Conservation (phyloP, 2,797 vertebrate species). For the Zonotrichia albicollis region DNA sequence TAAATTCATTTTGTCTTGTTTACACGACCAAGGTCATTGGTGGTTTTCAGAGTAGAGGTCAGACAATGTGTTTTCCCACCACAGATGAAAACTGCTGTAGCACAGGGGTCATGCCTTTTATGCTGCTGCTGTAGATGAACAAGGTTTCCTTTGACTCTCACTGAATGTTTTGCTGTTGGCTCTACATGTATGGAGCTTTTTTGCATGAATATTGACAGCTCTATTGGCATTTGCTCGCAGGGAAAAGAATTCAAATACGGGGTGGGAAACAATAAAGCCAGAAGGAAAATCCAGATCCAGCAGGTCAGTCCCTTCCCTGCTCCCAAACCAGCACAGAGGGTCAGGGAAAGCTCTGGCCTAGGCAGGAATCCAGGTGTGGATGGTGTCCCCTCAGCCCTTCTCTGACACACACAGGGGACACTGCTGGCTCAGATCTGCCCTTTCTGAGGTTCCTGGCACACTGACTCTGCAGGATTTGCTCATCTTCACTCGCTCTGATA, state of each 20-base stretch:
- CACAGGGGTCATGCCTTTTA: constrained; percentile 8
- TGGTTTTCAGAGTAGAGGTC: constrained; percentile 38
- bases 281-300: neutral
- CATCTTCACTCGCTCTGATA: neutral
- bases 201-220: neutral
- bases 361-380: neutral
- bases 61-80: constrained; percentile 44
- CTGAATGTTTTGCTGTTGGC: neutral
- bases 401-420: neutral
- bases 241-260: neutral
- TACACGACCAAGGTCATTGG: constrained; percentile 38
- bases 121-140: neutral
- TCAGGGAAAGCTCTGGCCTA: neutral
- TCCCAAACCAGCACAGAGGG: neutral
- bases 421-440: neutral
- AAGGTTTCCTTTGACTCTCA: neutral
- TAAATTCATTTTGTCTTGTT: constrained; percentile 41
- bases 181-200: neutral
- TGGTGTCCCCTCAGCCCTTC: neutral
- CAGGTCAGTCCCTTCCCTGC: neutral
- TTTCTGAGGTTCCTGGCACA: neutral
- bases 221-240: neutral
- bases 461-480: neutral
- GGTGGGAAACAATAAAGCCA: neutral
- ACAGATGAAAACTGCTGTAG: constrained; percentile 33